Conservation (phyloP, 1,140 invertebrate species). For the Druon quercuslanigerum region DNA sequence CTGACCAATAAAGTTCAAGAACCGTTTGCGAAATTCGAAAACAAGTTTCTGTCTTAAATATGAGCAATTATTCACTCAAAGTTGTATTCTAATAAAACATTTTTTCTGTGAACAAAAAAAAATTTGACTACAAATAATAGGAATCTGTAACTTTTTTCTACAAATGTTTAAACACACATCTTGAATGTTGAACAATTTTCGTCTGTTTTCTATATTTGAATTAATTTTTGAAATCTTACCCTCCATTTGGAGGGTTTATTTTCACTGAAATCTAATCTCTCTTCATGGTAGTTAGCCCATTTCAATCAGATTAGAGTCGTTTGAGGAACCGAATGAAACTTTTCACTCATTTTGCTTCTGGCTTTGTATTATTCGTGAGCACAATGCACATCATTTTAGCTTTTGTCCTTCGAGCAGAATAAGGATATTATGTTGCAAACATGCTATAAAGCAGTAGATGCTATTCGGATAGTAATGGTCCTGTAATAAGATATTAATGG, state of each 20-base stretch:
- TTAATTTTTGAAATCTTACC: no score
- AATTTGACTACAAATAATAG: no score
- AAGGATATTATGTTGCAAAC: conserved; percentile 16
- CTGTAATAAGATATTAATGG: background rate
- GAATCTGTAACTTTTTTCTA: no score
- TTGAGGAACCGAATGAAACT: background rate
- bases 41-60: no score
- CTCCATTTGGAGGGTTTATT: background rate
- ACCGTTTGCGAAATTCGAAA: background rate
- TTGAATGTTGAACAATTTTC: no score
- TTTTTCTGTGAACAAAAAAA: no score
- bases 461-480: background rate
- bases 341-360: conserved; percentile 14
- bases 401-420: conserved; percentile 12
- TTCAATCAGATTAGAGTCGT: conserved; percentile 21
- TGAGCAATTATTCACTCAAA: no score
- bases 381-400: conserved; percentile 7
- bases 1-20: background rate
- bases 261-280: background rate
- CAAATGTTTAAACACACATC: no score
- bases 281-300: background rate
- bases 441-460: background rate
- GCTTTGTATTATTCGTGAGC: background rate
- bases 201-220: no score
- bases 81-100: no score